Evolutionary conservation across 2,888 invertebrate species (phyloP), one percentile per base, ranked within the genome.

Genomic region (Deroplatys truncata): DNA sequence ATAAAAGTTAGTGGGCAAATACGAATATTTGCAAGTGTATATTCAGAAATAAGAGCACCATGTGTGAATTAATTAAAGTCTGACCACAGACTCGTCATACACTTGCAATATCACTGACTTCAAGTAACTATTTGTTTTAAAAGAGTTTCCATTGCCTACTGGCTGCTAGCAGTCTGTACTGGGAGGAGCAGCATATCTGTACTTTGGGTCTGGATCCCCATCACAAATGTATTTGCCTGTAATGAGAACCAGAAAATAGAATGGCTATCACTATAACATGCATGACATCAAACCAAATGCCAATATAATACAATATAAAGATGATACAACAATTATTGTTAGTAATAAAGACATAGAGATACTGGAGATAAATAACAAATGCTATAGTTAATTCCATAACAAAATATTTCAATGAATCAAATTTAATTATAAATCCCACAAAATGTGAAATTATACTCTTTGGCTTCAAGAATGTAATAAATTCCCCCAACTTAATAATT

Each of bases 191-290:
- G 94, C 94, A 91, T 94, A 94, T 86, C 94, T 93, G 90, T 93
- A 93, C 91, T 93, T 93, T 83, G 93, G 93, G 91, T 94, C 94
- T 28, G 95, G 94, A 92, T 97, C 97, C 92, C 97, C 97, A 94
- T 97, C 97, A 94, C 97, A 97, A 92, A 97, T 97, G 93, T 97
- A 97, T 95, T 97, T 97, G 91, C 96, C 96, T 96, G 91, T 28
- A 92, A 92, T 84, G 28, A 88, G 90, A 89, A 90, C 90, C 89
- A 88, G 31, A 28, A 88, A n/a, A n/a, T n/a, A n/a, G n/a, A n/a
- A 28, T 82, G 88, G 28, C 28, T 43, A 84, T 20, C 28, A 35
- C 9, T 4, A n/a, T 29, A 84, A 84, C n/a, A n/a, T n/a, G n/a
- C n/a, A n/a, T n/a, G n/a, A n/a, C n/a, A n/a, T n/a, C n/a, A n/a